Evolutionary conservation across 53 echinoderm and acorn worm species (phyloP), one percentile per base, ranked within the genome.

Genomic region (Pentamera pediparva): DNA sequence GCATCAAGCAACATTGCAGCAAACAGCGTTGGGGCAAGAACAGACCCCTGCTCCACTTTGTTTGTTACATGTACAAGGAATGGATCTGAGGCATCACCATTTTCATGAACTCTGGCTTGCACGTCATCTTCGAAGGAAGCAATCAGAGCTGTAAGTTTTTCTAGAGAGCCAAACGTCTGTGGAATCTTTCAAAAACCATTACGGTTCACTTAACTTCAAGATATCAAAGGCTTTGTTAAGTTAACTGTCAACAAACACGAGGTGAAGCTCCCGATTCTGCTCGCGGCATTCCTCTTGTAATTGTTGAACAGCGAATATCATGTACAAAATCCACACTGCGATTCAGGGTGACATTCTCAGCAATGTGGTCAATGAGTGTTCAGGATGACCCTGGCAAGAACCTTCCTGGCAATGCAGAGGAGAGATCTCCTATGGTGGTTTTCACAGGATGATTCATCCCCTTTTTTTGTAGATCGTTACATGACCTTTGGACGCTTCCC

Each of bases 171-270:
- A n/a, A n/a, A n/a, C n/a, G n/a, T n/a, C n/a, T n/a, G n/a, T n/a
- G n/a, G n/a, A n/a, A n/a, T n/a, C n/a, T n/a, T n/a, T n/a, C n/a
- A n/a, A n/a, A n/a, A n/a, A n/a, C n/a, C n/a, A n/a, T n/a, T n/a
- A n/a, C n/a, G n/a, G n/a, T n/a, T n/a, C n/a, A n/a, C n/a, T n/a
- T n/a, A n/a, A n/a, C n/a, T n/a, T 49, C 29, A 71, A 49, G 18
- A 52, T 49, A 51, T 71, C 62, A 37, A 65, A 76, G 61, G 77
- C 77, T 40, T 76, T 76, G 61, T 61, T 76, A 34, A 76, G 62
- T n/a, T n/a, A n/a, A n/a, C n/a, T n/a, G 43, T 65, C 62, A 13
- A 65, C 41, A 63, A 76, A 67, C 7, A 63, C 48, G 27, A 37
- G 21, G 62, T 65, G 32, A 33, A 76, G 61, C 3, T 26, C 43